These are phyloP conservation scores for Brachyalestes nurse DNA, from an alignment of 2,797 vertebrate genomes.

Conservation along the genomic window DNA sequence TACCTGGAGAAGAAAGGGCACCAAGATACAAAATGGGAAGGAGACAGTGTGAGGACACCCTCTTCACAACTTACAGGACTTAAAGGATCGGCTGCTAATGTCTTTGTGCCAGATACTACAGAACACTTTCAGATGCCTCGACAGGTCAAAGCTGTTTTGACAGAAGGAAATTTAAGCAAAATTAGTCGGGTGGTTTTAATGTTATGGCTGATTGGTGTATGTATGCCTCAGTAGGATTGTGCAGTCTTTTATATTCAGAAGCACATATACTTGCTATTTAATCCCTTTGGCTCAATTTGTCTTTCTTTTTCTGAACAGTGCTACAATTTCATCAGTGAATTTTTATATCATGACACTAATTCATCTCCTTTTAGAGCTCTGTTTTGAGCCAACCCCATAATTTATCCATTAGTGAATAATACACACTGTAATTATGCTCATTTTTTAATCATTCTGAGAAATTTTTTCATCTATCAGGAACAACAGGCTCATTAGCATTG, in stretches of 20 bases:
- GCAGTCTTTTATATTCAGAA: background rate
- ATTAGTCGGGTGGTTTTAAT: too few species aligned
- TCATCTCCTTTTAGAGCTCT: background rate
- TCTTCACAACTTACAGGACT: too few species aligned
- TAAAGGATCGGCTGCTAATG: too few species aligned
- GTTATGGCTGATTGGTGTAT: too few species aligned
- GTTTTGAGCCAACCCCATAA: constrained; percentile 4
- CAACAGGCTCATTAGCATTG: background rate
- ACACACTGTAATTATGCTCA: constrained; percentile 22
- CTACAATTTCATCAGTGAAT: background rate
- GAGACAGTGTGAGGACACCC: too few species aligned
- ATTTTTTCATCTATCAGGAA: background rate
- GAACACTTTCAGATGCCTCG: too few species aligned
- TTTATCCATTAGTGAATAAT: background rate
- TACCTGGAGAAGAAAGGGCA: too few species aligned
- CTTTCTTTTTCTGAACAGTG: background rate
- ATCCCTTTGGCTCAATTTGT: background rate
- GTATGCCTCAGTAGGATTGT: background rate
- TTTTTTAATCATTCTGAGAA: background rate
- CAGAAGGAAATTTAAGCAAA: too few species aligned
- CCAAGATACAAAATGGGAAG: too few species aligned
- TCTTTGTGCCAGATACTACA: too few species aligned
- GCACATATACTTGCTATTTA: background rate
- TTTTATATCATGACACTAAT: background rate
- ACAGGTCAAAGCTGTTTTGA: too few species aligned